A percentile compares a stretch with the other conserved stretches of the same genome.
phyloP scores from a whole-genome alignment of 92 coral and sea anemone species.

The Epizoanthus fatuus region DNA sequence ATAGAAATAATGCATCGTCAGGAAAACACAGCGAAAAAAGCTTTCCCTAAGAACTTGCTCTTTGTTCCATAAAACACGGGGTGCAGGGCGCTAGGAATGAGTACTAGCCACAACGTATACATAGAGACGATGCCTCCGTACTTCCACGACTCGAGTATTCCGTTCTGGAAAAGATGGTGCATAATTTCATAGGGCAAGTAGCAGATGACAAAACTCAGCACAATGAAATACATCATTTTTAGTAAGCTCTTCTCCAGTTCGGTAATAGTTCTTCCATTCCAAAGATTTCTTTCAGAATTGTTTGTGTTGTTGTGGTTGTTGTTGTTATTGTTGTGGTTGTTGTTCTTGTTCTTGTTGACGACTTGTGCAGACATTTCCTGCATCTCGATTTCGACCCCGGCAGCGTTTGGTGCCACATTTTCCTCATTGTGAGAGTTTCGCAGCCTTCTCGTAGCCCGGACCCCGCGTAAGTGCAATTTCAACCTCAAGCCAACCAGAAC shows the following conservation, averaged over 20 bases:
- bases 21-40: constrained; percentile 25
- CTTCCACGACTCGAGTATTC: constrained; percentile 4
- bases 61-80: constrained; percentile 33
- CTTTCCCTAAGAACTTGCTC: constrained; percentile 11
- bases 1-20: neutral
- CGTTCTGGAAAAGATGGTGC: neutral
- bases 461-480: constrained; percentile 8
- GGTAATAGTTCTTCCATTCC: neutral
- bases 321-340: neutral
- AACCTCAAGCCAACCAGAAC: constrained; percentile 17
- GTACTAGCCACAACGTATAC: constrained; percentile 21
- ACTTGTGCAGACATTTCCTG: too few species aligned
- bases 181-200: constrained; percentile 11
- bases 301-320: neutral
- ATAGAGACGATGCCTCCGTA: constrained; percentile 22
- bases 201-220: constrained; percentile 11
- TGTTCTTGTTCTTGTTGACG: neutral
- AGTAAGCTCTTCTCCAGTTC: constrained; percentile 14
- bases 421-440: too few species aligned
- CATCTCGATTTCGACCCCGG: neutral
- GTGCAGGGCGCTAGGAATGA: constrained; percentile 24
- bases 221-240: constrained; percentile 31
- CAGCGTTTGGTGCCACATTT: neutral
- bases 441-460: neutral
- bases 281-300: neutral